These are phyloP conservation scores for Amphibalanus amphitrite DNA, from an alignment of 1,140 invertebrate species.

Conservation along the genomic window DNA sequence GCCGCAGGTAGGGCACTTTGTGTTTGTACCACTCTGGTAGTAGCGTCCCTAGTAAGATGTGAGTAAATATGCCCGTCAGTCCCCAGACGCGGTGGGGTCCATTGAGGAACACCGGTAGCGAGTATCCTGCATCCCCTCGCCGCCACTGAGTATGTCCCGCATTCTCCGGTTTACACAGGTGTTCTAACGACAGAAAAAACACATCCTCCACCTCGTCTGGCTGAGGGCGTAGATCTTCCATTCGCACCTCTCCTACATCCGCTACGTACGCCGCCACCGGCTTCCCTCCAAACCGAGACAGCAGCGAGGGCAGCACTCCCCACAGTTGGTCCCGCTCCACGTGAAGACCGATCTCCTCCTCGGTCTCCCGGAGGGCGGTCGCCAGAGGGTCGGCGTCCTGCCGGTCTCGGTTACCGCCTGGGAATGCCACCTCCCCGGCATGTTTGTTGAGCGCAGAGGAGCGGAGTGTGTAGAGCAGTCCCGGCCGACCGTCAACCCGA, in stretches of 20 bases:
- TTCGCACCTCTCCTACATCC: slow-evolving; percentile 30
- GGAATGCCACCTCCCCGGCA: slow-evolving; percentile 75
- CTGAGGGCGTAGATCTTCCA: slow-evolving; percentile 16
- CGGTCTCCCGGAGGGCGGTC: slow-evolving; percentile 71
- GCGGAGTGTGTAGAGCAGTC: slow-evolving; percentile 63
- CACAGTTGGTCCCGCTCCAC: slow-evolving; percentile 34
- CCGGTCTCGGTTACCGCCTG: slow-evolving; percentile 61
- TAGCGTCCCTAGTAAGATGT: slow-evolving; percentile 41
- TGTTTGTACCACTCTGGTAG: slow-evolving; percentile 16
- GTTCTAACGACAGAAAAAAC: slow-evolving; percentile 48
- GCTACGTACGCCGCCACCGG: slow-evolving; percentile 61
- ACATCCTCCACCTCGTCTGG: slow-evolving; percentile 37
- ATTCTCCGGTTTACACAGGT: slow-evolving; percentile 43
- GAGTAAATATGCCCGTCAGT: slow-evolving; percentile 53
- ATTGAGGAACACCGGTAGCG: slow-evolving; percentile 42
- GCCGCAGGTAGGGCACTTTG: slow-evolving; percentile 7
- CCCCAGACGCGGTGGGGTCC: slow-evolving; percentile 51
- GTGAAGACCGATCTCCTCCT: slow-evolving; percentile 71
- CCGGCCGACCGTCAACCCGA: slow-evolving; percentile 44
- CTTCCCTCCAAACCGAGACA: slow-evolving; percentile 32
- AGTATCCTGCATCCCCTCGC: slow-evolving; percentile 25
- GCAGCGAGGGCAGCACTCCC: slow-evolving; percentile 39
- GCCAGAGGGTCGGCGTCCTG: slow-evolving; percentile 40
- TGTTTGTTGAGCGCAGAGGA: slow-evolving; percentile 52
- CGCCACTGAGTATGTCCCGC: slow-evolving; percentile 45